phyloP scores from a whole-genome alignment of 2,888 invertebrate species.

The Agriopis leucophaearia region DNA sequence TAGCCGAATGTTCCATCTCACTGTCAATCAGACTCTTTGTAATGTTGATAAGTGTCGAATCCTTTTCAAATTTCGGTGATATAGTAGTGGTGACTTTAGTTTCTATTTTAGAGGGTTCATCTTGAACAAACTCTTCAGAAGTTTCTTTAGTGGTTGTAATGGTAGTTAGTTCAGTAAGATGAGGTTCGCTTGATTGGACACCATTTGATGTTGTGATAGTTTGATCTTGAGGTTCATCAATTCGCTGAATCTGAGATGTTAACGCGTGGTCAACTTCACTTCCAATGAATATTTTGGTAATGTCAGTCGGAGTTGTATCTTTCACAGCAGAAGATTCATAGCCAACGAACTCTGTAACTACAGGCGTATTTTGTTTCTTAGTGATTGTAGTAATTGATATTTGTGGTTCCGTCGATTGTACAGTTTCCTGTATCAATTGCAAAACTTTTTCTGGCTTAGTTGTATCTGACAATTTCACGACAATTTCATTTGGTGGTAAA shows the following conservation, averaged over 20 bases:
- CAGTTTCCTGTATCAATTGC: constrained; percentile 46
- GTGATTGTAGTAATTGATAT: constrained; percentile 39
- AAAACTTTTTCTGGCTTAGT: constrained; percentile 32
- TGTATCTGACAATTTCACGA: constrained; percentile 17
- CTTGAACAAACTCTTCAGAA: neutral
- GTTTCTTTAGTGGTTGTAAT: constrained; percentile 5
- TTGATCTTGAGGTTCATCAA: constrained; percentile 12
- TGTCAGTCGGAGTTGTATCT: constrained; percentile 42
- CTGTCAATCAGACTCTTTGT: constrained; percentile 58
- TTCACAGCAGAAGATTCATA: constrained; percentile 17
- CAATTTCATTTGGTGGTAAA: constrained; percentile 26
- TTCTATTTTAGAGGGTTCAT: constrained; percentile 8
- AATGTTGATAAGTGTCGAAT: constrained; percentile 49
- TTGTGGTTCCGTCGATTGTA: constrained; percentile 45
- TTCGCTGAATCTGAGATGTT: constrained; percentile 10
- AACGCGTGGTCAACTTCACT: constrained; percentile 54
- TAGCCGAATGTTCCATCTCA: constrained; percentile 57
- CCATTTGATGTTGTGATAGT: neutral
- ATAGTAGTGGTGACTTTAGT: neutral
- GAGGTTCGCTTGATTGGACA: neutral
- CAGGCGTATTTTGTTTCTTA: constrained; percentile 25
- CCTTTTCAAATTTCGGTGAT: constrained; percentile 36
- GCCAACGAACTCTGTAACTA: constrained; percentile 14
- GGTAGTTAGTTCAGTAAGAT: neutral
- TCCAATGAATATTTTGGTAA: constrained; percentile 50